Evolutionary conservation across 2,797 vertebrate species (phyloP), one percentile per base, ranked within the genome.

Genomic region (Petrocephalus sullivani): DNA sequence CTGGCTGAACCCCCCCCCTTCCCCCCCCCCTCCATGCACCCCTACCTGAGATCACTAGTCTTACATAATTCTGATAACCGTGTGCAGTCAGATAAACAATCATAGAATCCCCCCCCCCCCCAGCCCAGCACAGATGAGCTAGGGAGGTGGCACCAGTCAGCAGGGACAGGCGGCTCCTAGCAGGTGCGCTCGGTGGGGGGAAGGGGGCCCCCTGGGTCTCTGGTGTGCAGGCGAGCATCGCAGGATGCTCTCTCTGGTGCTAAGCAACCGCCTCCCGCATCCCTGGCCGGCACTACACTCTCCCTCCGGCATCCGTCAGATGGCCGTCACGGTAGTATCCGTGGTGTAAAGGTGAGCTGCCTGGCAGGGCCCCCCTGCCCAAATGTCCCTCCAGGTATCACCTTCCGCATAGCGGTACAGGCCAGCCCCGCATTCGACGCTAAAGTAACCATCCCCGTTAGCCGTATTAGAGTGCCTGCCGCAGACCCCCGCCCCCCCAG

Each of bases 241-340:
- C 37, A 21, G 41, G 57, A 33, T 53, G 46, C 19, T 19, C 41
- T 85, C 81, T 83, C 89, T 88, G 90, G 89, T 90, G 91, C 92
- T 91, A 92, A 91, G 92, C 92, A 93, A 93, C 91, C 87, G 88
- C 88, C 86, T 87, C 88, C 7, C 54, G 28, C 51, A n/a, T 88
- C 87, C 85, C 89, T 71, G 60, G 60, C 33, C 46, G 60, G 86
- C 82, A 56, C 8, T 6, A 61, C 23, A 1, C 21, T 60, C 83
- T 89, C 71, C 87, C 90, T 61, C 87, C n/a, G 56, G 28, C 12
- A 85, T 85, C 8, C 23, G 0, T 21, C 16, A 10, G 8, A 58
- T 53, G 19, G 3, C 64, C 10, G 28, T 21, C 1, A 16, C 4
- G 14, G n/a, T 37, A 2, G 2, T 9, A 53, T 46, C 53, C 19